Percentiles rank a stretch among this genome's conserved stretches.
phyloP scores from a whole-genome alignment of 2,888 invertebrate genomes.

The Athripsodes cinereus region DNA sequence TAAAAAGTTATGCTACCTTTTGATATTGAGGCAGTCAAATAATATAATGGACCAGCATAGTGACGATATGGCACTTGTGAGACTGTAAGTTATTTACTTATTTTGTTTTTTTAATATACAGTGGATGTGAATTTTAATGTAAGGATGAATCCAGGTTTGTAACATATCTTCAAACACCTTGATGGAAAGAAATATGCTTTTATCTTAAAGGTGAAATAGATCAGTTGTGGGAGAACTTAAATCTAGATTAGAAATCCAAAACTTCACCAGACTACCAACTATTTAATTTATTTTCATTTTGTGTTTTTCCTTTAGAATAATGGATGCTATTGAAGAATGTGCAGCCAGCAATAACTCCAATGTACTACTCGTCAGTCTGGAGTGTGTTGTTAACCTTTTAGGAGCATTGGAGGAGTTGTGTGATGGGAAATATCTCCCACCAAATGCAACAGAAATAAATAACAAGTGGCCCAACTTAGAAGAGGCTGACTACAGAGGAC shows the following conservation, averaged over 20 bases:
- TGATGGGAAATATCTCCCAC: conserved; percentile 33
- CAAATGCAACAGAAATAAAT: conserved; percentile 55
- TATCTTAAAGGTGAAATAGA: no score
- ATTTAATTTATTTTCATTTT: no score
- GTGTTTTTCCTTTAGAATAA: conserved; percentile 53
- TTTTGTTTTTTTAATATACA: not conserved
- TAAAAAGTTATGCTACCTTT: conserved; percentile 69
- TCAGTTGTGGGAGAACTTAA: no score
- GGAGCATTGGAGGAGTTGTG: conserved; percentile 78
- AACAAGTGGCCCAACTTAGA: conserved; percentile 60
- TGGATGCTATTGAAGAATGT: conserved; percentile 91
- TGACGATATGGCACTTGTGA: conserved; percentile 76
- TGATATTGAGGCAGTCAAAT: conserved; percentile 60
- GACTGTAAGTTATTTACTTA: conserved; percentile 55
- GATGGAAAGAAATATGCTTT: no score
- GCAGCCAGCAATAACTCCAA: conserved; percentile 74
- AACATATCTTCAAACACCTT: no score
- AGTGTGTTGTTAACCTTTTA: conserved; percentile 76
- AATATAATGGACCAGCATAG: conserved; percentile 48
- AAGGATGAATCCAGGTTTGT: no score
- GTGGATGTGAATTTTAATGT: no score
- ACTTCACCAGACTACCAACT: no score
- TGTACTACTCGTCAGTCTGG: conserved; percentile 72
- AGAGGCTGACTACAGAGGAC: conserved; percentile 77
- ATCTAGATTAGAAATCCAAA: no score